Base-by-base conservation (phyloP, 2,113 vertebrate genomes). In the Riparia riparia region DNA sequence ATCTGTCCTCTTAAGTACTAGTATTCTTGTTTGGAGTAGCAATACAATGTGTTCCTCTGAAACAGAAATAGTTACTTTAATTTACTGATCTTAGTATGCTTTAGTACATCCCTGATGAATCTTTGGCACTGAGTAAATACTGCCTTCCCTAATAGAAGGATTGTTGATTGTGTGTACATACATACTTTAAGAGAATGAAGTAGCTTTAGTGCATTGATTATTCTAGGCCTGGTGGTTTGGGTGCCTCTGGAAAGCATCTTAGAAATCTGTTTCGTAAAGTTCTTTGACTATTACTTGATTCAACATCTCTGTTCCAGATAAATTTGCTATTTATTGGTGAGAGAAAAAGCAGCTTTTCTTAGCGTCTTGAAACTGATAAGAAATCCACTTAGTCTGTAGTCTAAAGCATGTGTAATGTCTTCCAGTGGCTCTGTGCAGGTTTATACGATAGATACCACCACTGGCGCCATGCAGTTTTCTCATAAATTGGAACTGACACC, bases 401-500 rank as follows among this genome's bases (percentile, higher is more conserved):
- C 69, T 95, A 70, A 97, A 92, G 22, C 42, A 29, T 83, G 12
- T 83, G 47, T 96, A 21, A 94, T 98, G 20, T 98, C 61, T 97
- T 97, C 14, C 97, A 99, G 99, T 24, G 99, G 99, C 77, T 99
- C 99, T 26, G 99, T 99, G 89, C 98, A 99, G 93, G 99, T 99
- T 82, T 99, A 99, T 97, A 99, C 99, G 42, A 98, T 99, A 82
- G 99, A 99, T 98, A 99, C 98, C 86, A 98, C 99, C 15, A 99
- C 99, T 54, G 99, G 99, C 70, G 98, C 99, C 69, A 99, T 99
- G 99, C 99, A 99, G 96, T 98, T 99, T 29, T 99, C 99, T 54
- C 99, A 99, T 98, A 99, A 99, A 95, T 98, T 99, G 97, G 99
- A 99, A 94, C 97, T 99, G 89, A 99, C 99, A 92, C 99, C 99